Evolutionary conservation across 1,140 invertebrate genomes (phyloP), one percentile per base, ranked within the genome.

Genomic region (Helicoverpa zea): DNA sequence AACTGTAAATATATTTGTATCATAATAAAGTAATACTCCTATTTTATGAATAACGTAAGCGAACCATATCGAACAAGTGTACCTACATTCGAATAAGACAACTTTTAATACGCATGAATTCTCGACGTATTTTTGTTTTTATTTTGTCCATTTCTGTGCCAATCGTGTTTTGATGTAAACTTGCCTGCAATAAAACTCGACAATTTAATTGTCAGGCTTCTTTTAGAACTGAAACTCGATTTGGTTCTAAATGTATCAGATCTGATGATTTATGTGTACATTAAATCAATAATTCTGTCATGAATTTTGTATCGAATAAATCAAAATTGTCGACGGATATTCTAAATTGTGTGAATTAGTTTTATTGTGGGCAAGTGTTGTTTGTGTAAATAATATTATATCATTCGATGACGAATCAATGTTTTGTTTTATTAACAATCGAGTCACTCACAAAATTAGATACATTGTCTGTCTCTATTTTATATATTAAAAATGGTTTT

Each of bases 1-100:
- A 90, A 87, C 75, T 94, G 92, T 94, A 94, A 90, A 94, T 94
- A 94, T 84, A 83, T 81, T 86, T 92, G 90, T 93, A 94, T 89
- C 82, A 90, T 90, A 93, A 83, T 86, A 89, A 85, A 81, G 84
- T 87, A 86, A 90, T 89, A 90, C 86, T 89, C 87, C 89, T 89
- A 87, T 83, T 81, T 58, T 86, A 81, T 83, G 73, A 77, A 84
- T 86, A 89, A 86, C 79, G 72, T 92, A 92, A 93, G 87, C 90
- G 88, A 91, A 82, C 83, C 81, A 91, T 94, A 92, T 92, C 93
- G 93, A 94, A 93, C 90, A 93, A 91, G 84, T 82, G 88, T 92
- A 92, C 86, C 90, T 92, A 89, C 86, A 85, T 83, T 83, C 84
- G 86, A 88, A 86, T 83, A 85, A 85, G 81, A 81, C 82, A 80